These are phyloP conservation scores for Tetragonula clypearis DNA, from an alignment of 1,140 invertebrate species.

Conservation along the genomic window DNA sequence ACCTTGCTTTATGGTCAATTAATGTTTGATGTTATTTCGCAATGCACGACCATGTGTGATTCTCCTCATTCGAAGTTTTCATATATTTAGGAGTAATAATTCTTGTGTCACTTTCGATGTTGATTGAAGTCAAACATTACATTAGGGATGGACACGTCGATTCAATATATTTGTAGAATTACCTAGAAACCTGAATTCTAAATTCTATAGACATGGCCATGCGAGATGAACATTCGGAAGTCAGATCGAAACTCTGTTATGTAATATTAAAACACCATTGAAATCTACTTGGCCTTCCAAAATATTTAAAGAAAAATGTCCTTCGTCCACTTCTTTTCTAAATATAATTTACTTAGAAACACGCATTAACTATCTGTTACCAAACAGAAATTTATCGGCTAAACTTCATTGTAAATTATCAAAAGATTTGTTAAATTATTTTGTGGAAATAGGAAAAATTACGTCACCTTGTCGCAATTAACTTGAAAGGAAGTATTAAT, in stretches of 20 bases:
- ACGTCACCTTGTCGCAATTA: background rate
- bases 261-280: background rate
- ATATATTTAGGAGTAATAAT: background rate
- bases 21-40: background rate
- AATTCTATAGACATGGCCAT: background rate
- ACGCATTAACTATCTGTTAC: background rate
- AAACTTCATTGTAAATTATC: background rate
- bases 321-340: background rate
- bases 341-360: background rate
- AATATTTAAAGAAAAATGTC: background rate
- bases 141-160: background rate
- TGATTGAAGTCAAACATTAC: constrained; percentile 14
- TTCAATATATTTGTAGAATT: constrained; percentile 9
- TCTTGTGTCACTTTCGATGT: background rate
- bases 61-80: background rate
- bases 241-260: background rate
- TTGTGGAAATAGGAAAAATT: background rate
- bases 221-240: background rate
- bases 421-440: background rate
- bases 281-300: background rate
- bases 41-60: background rate
- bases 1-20: background rate
- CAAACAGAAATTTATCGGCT: background rate
- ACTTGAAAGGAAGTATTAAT: background rate
- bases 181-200: constrained; percentile 3